A percentile compares a stretch with the other conserved stretches of the same genome.
phyloP scores from a whole-genome alignment of 2,888 invertebrate genomes.

The Brachypalpus laphriformis region DNA sequence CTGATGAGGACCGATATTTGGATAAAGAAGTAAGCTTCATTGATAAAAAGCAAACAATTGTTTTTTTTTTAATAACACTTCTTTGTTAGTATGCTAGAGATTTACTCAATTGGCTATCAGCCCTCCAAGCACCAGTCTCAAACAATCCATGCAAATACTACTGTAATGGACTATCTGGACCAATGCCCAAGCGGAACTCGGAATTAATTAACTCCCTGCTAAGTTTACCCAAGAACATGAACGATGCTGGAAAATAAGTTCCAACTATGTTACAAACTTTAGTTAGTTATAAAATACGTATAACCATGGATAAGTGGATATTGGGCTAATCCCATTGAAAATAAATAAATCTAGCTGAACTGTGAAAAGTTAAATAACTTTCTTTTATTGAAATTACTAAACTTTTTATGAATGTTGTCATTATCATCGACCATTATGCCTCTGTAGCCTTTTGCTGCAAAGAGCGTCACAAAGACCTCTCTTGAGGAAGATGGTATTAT shows the following conservation, averaged over 20 bases:
- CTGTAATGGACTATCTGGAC: constrained; percentile 76
- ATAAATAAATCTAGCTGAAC: constrained; percentile 11
- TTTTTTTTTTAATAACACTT: constrained; percentile 8
- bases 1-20: constrained; percentile 81
- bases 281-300: constrained; percentile 18
- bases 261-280: not conserved
- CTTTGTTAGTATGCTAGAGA: constrained; percentile 78
- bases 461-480: no score
- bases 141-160: constrained; percentile 76
- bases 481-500: no score
- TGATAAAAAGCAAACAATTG: not conserved
- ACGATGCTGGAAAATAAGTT: constrained; percentile 87
- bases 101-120: constrained; percentile 79
- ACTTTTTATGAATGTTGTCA: no score
- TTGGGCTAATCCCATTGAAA: constrained; percentile 1
- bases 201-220: constrained; percentile 90
- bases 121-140: constrained; percentile 77
- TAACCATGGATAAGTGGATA: constrained; percentile 20
- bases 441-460: no score
- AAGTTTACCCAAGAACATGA: constrained; percentile 89
- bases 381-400: not conserved
- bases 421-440: no score
- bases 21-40: constrained; percentile 79
- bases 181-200: constrained; percentile 86
- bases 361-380: not conserved